Evolutionary conservation across 2,113 vertebrate genomes (phyloP), one percentile per base, ranked within the genome.

Genomic region (Chaetodon auriga): DNA sequence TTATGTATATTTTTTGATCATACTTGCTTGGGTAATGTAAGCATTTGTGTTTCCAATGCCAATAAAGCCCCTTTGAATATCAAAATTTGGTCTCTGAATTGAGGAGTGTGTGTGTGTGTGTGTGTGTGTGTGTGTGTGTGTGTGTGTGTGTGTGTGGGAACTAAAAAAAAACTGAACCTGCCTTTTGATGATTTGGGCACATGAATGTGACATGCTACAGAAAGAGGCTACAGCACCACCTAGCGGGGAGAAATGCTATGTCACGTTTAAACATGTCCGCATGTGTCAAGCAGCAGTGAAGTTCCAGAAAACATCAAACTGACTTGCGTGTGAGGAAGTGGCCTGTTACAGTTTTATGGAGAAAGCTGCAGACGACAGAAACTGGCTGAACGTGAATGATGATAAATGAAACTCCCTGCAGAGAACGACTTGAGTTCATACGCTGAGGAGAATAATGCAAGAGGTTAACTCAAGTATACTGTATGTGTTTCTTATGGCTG

Each of bases 151-250:
- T 36, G 72, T 48, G 49, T 43, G 48, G 15, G 21, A 57, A 61
- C 25, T 35, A 38, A 49, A 48, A 81, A 73, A 19, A 35, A 77
- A 35, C 2, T 23, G 38, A 73, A 53, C 36, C 57, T 1, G 51
- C 53, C 48, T 41, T 41, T 15, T 25, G 4, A 71, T 53, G 38
- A 61, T 78, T n/a, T 68, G 16, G 46, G 46, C 36, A 4, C 36
- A 25, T 62, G 43, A 41, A 16, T n/a, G 49, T 14, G 12, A 43
- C 23, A 19, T 23, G 7, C 13, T 30, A 7, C 21, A 70, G 16
- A 41, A 75, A 89, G 71, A 88, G 6, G 54, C 79, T 49, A 18
- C 81, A 88, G 35, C 82, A 7, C 73, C 92, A 90, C 88, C 92
- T 88, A 76, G 85, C 86, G 92, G 79, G 1, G 12, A 57, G 12